These are phyloP conservation scores for Limulus polyphemus DNA, from an alignment of 2,888 invertebrate genomes.

Conservation along the genomic window DNA sequence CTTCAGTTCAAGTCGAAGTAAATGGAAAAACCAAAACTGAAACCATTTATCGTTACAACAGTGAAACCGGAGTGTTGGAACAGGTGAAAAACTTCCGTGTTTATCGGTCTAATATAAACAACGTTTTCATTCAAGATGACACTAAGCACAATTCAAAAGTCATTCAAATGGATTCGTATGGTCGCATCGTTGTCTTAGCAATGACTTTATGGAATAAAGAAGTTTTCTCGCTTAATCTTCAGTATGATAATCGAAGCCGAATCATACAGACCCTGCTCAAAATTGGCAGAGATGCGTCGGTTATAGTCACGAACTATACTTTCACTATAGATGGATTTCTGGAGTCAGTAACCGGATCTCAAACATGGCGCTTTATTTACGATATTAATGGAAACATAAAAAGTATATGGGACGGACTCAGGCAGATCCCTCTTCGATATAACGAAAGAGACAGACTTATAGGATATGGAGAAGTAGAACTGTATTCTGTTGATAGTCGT, in stretches of 20 bases:
- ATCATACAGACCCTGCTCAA: conserved; percentile 55
- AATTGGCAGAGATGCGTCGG: conserved; percentile 77
- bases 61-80: conserved; percentile 64
- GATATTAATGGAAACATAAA: conserved; percentile 82
- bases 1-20: conserved; percentile 25
- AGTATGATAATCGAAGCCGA: conserved; percentile 36
- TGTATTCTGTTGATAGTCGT: conserved; percentile 58
- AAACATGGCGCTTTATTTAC: conserved; percentile 84
- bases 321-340: conserved; percentile 93
- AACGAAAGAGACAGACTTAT: conserved; percentile 35
- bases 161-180: conserved; percentile 25
- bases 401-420: conserved; percentile 32
- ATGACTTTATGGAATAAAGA: conserved; percentile 28
- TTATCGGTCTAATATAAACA: conserved; percentile 55
- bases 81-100: conserved; percentile 70
- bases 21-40: conserved; percentile 25
- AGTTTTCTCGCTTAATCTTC: conserved; percentile 26
- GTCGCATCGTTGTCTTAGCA: conserved; percentile 24
- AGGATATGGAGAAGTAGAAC: conserved; percentile 30
- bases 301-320: conserved; percentile 72
- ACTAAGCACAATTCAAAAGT: conserved; percentile 61
- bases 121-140: conserved; percentile 73
- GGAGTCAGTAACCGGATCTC: conserved; percentile 71
- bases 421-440: conserved; percentile 31
- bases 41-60: conserved; percentile 53